Evolutionary conservation across 2,888 invertebrate genomes (phyloP).

Genomic region (Cabera pusaria): DNA sequence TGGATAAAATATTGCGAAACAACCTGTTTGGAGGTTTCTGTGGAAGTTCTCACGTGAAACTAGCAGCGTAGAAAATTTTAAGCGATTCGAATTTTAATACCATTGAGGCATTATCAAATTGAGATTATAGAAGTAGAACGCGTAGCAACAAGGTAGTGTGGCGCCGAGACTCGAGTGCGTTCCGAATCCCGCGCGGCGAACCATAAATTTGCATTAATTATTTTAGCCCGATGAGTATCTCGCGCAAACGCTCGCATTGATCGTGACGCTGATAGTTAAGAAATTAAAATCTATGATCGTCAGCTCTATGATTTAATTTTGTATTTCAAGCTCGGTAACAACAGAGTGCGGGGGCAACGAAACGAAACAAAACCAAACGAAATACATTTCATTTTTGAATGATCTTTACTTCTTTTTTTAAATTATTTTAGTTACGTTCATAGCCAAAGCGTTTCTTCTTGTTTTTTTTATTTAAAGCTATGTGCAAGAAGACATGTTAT

Average conservation of each 20-base stretch:
- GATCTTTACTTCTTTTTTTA: conserved; percentile 20
- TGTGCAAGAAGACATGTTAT: conserved; percentile 60
- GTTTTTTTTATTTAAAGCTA: conserved; percentile 44
- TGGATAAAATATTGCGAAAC: not conserved
- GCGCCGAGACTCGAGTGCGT: conserved; percentile 31
- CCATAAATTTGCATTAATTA: conserved; percentile 64
- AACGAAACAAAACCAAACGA: conserved; percentile 25
- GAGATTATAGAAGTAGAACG: conserved; percentile 18
- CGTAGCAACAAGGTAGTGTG: conserved; percentile 25
- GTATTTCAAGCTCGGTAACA: conserved; percentile 18
- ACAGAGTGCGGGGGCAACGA: conserved; percentile 9
- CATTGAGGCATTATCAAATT: conserved; percentile 13
- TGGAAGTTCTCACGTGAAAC: conserved; percentile 20
- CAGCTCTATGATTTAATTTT: conserved; percentile 26
- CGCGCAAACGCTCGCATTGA: conserved; percentile 54
- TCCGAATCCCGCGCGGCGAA: conserved; percentile 38
- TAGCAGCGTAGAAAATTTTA: conserved; percentile 9
- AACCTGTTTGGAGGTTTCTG: conserved; percentile 9
- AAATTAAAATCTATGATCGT: conserved; percentile 32
- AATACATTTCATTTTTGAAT: conserved; percentile 26
- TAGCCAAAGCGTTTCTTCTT: conserved; percentile 1
- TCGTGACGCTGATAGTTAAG: conserved; percentile 50
- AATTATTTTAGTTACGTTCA: no score
- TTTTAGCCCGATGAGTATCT: conserved; percentile 56
- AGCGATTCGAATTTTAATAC: conserved; percentile 19